Evolutionary conservation across 1,140 invertebrate species (phyloP).

Genomic region (Stratiolaelaps scimitus): DNA sequence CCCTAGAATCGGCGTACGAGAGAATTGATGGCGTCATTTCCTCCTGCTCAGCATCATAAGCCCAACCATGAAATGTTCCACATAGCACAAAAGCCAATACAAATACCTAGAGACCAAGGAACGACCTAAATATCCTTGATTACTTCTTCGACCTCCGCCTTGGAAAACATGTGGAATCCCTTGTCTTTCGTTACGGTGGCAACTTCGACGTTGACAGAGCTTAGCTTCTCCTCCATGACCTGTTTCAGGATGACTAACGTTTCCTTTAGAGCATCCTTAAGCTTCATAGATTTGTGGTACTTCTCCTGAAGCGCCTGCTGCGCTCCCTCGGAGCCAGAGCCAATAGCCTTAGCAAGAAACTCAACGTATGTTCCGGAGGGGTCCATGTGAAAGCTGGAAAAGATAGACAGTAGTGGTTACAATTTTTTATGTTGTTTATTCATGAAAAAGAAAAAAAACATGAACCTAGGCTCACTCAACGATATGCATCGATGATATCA

Average conservation of each 20-base stretch:
- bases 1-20: no score
- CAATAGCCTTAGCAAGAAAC: conserved; percentile 97
- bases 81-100: no score
- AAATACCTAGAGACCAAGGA: no score
- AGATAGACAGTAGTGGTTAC: conserved; percentile 1
- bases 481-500: no score
- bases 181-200: conserved; percentile 74
- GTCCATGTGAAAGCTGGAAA: conserved; percentile 80
- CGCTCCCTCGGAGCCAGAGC: conserved; percentile 96
- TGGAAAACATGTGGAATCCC: conserved; percentile 76
- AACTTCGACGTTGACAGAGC: conserved; percentile 89
- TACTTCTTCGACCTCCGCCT: conserved; percentile 77
- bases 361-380: conserved; percentile 93
- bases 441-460: no score
- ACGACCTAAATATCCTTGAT: conserved; percentile 50
- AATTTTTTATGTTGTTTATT: no score
- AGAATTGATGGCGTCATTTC: no score
- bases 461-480: no score
- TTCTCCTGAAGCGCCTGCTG: conserved; percentile 86
- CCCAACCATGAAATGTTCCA: no score
- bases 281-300: conserved; percentile 80
- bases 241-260: conserved; percentile 92
- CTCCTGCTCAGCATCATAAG: no score
- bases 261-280: conserved; percentile 85
- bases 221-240: conserved; percentile 99